Base-by-base conservation (phyloP, 2,797 vertebrate species). In the Momotus momota region DNA sequence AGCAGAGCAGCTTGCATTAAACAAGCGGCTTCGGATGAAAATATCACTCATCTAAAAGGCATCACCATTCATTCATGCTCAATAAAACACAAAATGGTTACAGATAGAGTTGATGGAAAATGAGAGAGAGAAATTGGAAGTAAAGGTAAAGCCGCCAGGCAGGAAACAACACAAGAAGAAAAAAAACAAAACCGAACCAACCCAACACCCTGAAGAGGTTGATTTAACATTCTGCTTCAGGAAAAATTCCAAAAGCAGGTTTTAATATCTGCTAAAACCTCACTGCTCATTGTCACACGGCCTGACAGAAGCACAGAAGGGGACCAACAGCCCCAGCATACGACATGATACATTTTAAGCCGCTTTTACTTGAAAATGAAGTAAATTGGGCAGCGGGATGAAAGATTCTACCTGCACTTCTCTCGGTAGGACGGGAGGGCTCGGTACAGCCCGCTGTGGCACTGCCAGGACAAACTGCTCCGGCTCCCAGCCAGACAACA, bases 21-120 rank as follows among this genome's bases (percentile, higher is more conserved):
- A 77, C 81, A 82, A 88, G 86, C 51, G 15, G 74, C 78, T 94
- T 88, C 41, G 57, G 88, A 94, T 94, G 86, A 95, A 96, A 96
- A 90, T 94, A 93, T 90, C 95, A 90, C 74, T 95, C 96, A 93
- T 89, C 93, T 80, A 85, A 94, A 96, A 96, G 81, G 74, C 94
- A 96, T 89, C 96, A 82, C 91, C 87, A 84, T 84, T 96, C 94
- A 95, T 97, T 87, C 96, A 97, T 93, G 96, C 95, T 96, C 96
- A 95, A 95, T 97, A 96, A 95, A 96, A 95, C 95, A 94, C 90
- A 58, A 95, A 96, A 95, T 85, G 88, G 93, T 94, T 96, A 95
- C 96, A 95, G 90, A 97, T 54, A 94, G 91, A 94, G 69, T 57
- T 88, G 86, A 95, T 15, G 49, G 93, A 92, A 96, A 97, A 95